phyloP scores from a whole-genome alignment of 1,140 invertebrate genomes.

The Drepana arcuata region DNA sequence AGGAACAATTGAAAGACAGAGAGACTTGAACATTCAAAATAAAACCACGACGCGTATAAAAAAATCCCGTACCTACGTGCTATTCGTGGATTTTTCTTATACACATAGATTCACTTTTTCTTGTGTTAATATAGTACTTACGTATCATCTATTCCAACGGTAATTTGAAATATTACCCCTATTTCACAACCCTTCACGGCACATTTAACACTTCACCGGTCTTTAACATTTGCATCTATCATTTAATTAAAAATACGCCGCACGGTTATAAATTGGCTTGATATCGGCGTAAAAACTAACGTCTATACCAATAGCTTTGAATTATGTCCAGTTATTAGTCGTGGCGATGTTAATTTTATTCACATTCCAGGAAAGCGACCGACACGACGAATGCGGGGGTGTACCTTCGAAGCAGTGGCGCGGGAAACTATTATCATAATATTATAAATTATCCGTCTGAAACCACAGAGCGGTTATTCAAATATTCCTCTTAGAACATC shows the following conservation, averaged over 20 bases:
- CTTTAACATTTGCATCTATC: slow-evolving; percentile 53
- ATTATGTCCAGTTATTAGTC: slow-evolving; percentile 37
- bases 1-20: too few species aligned
- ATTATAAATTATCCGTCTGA: slow-evolving; percentile 61
- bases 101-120: background rate
- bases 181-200: slow-evolving; percentile 18
- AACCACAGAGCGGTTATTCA: slow-evolving; percentile 60
- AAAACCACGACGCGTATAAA: too few species aligned
- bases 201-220: slow-evolving; percentile 42
- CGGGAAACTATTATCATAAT: slow-evolving; percentile 71
- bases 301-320: slow-evolving; percentile 21
- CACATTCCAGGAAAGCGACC: slow-evolving; percentile 47
- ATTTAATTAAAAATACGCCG: slow-evolving; percentile 40
- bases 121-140: background rate
- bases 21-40: too few species aligned
- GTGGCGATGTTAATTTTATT: slow-evolving; percentile 45
- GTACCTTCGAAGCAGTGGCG: slow-evolving; percentile 36
- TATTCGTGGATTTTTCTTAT: too few species aligned
- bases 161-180: slow-evolving; percentile 1
- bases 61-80: too few species aligned
- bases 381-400: slow-evolving; percentile 24
- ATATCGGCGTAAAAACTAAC: slow-evolving; percentile 31
- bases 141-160: too few species aligned
- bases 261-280: slow-evolving; percentile 21
- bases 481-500: slow-evolving; percentile 37